Percentiles rank a stretch among this genome's conserved stretches.
These are phyloP conservation scores for Periphyllus acericola DNA, from an alignment of 2,888 invertebrate species.

Conservation along the genomic window DNA sequence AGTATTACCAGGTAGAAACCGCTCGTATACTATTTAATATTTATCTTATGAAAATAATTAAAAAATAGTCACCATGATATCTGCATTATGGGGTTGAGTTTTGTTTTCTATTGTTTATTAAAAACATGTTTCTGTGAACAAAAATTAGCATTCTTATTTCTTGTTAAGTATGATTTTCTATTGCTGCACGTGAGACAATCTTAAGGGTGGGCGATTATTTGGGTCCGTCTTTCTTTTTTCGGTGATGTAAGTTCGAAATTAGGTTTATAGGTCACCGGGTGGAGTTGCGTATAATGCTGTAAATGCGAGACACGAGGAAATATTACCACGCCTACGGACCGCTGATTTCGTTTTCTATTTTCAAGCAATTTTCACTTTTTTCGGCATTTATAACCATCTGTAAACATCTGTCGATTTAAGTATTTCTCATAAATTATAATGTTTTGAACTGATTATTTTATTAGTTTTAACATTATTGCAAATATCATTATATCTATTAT, in stretches of 20 bases:
- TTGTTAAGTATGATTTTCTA: not conserved
- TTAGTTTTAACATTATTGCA: not conserved
- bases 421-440: not conserved
- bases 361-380: constrained; percentile 54
- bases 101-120: no score
- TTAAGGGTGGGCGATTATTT: constrained; percentile 34
- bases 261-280: constrained; percentile 52
- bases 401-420: not conserved
- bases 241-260: constrained; percentile 50
- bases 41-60: no score
- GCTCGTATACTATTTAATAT: no score
- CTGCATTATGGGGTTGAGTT: no score
- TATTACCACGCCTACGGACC: constrained; percentile 45
- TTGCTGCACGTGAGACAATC: not conserved
- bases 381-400: constrained; percentile 12
- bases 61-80: no score
- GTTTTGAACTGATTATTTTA: not conserved
- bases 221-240: constrained; percentile 40
- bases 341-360: constrained; percentile 50
- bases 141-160: not conserved
- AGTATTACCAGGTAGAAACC: no score
- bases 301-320: constrained; percentile 13
- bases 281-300: constrained; percentile 23
- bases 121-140: no score
- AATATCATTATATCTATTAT: not conserved